Percentiles rank a stretch among this genome's conserved stretches.
Conservation (phyloP, 2,888 invertebrate genomes). For the Heliconius ismenius region DNA sequence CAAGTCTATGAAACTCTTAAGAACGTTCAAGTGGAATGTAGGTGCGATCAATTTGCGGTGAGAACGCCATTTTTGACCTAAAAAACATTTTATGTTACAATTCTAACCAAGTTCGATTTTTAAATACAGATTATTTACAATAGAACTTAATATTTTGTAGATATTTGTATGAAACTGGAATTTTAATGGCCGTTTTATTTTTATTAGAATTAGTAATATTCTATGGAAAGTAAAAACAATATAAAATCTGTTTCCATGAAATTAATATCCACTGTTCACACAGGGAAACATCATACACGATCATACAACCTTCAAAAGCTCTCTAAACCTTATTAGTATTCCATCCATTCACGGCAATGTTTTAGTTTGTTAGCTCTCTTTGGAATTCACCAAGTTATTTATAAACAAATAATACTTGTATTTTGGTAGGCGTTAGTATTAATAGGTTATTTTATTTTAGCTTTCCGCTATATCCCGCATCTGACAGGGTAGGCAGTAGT, state of each 20-base stretch:
- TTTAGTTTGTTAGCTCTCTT: conserved; percentile 27
- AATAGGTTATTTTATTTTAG: not conserved
- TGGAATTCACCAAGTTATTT: conserved; percentile 24
- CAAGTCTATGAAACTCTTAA: conserved; percentile 92
- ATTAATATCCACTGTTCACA: not conserved
- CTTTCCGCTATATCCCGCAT: too few species aligned
- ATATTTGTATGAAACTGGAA: not conserved
- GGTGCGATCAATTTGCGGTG: conserved; percentile 93
- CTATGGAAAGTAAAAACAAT: not conserved
- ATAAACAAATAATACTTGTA: not conserved
- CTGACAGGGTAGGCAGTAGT: too few species aligned
- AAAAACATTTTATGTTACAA: conserved; percentile 22
- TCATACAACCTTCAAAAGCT: conserved; percentile 26
- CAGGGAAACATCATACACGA: not conserved
- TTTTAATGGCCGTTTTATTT: not conserved
- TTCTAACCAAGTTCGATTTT: too few species aligned
- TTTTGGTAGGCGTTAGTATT: not conserved
- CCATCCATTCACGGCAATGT: conserved; percentile 28
- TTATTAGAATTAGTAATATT: not conserved
- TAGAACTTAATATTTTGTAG: not conserved
- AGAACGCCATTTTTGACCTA: conserved; percentile 91
- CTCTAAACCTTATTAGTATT: conserved; percentile 40
- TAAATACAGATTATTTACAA: not conserved
- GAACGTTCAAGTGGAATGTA: conserved; percentile 92
- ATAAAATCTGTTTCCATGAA: not conserved